Evolutionary conservation across 2,797 vertebrate genomes (phyloP), one percentile per base, ranked within the genome.

Genomic region (Sebastes steindachneri): DNA sequence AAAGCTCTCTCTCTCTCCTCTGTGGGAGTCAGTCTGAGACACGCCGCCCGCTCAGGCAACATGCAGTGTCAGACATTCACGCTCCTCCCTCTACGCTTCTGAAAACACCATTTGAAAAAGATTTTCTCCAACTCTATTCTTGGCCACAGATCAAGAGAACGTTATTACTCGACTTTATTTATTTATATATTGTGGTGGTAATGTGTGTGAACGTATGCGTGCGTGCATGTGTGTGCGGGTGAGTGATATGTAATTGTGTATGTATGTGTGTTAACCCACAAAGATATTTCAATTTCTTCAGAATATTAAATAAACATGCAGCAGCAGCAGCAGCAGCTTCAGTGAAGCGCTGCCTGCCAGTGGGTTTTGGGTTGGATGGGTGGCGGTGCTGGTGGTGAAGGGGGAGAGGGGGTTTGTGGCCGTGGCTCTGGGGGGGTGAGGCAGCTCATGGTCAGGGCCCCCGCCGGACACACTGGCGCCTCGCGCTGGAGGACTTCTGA

Each of bases 401-500:
- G 89, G 83, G 86, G 88, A 78, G 83, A 70, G 75, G 94, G 85
- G 90, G 83, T 91, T 95, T 96, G 95, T 93, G 96, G 95, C 95
- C 89, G 64, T 94, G 95, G 94, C 95, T 96, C 94, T 86, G 91
- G 95, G 95, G 92, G 95, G 96, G 95, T 93, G 91, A 95, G 90
- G 94, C 93, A 89, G 93, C 95, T 96, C 95, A 95, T 96, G 96
- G 95, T 96, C 96, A 96, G 95, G 93, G 95, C 95, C 95, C 95
- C 95, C 95, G 93, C 95, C 93, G 96, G 96, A 96, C 97, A 96
- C 95, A 95, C 93, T 96, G 97, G 97, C 97, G 97, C 97, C 97
- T 97, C 96, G 90, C 91, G 94, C 96, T 97, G 95, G 96, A 96
- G 96, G 96, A 96, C 97, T 96, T 97, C 96, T 95, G 96, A 97